Evolutionary conservation across 92 coral and sea anemone species (phyloP).

Genomic region (Epizoanthus stellaris): DNA sequence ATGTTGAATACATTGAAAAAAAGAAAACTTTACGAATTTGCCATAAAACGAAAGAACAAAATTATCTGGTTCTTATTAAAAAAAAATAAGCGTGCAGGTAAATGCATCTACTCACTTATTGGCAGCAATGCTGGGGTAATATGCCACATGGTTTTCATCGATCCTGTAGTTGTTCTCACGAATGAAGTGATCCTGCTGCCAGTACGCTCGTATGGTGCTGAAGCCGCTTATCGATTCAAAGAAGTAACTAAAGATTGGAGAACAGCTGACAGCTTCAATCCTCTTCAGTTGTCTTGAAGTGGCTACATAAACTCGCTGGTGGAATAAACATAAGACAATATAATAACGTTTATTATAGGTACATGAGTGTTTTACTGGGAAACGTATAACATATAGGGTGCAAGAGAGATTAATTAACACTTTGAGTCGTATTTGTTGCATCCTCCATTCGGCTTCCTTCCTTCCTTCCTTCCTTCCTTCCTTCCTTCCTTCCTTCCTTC

Average conservation of each 20-base stretch:
- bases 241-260: constrained; percentile 79
- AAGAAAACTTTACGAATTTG: too few species aligned
- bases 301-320: constrained; percentile 66
- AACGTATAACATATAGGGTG: too few species aligned
- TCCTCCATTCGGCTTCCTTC: too few species aligned
- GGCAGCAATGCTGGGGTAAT: constrained; percentile 58
- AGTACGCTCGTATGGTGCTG: constrained; percentile 71
- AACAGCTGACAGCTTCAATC: constrained; percentile 78
- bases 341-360: not conserved
- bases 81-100: too few species aligned
- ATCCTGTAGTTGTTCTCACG: constrained; percentile 57
- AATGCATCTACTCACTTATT: constrained; percentile 53
- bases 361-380: too few species aligned
- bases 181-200: constrained; percentile 65
- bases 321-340: not conserved
- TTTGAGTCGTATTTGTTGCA: too few species aligned
- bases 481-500: too few species aligned
- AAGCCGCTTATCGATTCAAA: constrained; percentile 76
- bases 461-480: too few species aligned
- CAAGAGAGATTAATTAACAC: too few species aligned
- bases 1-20: too few species aligned
- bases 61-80: too few species aligned
- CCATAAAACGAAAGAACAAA: too few species aligned
- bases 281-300: constrained; percentile 78
- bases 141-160: constrained; percentile 68